phyloP scores from a whole-genome alignment of 2,113 vertebrate species.

The Ophiodon elongatus region DNA sequence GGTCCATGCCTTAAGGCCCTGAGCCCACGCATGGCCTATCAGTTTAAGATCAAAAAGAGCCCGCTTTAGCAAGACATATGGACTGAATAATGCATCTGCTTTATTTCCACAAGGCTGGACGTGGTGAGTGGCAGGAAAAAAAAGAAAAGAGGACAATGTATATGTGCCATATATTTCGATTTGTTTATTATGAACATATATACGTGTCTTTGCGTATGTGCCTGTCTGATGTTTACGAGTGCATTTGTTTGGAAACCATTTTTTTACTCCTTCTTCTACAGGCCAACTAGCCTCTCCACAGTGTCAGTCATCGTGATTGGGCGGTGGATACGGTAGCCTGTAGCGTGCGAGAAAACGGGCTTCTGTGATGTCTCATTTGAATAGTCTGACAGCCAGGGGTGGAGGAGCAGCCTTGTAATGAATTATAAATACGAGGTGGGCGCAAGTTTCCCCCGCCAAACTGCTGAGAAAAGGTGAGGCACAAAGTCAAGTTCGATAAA shows the following conservation, averaged over 20 bases:
- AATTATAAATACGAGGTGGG: conserved; percentile 83
- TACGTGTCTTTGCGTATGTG: not conserved
- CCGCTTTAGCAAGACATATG: conserved; percentile 81
- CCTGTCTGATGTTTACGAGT: conserved; percentile 3
- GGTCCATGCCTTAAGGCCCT: conserved; percentile 78
- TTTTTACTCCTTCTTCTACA: conserved; percentile 7
- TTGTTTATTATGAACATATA: conserved; percentile 37
- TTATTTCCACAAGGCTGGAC: conserved; percentile 76
- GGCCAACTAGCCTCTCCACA: conserved; percentile 38
- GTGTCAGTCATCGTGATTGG: conserved; percentile 66
- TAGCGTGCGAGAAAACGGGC: conserved; percentile 64
- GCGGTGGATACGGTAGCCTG: conserved; percentile 57
- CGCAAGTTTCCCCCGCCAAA: conserved; percentile 66
- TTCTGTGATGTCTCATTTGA: conserved; percentile 81
- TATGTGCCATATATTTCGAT: conserved; percentile 26
- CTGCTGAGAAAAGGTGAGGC: conserved; percentile 77
- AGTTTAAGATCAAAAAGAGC: conserved; percentile 83
- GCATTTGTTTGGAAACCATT: conserved; percentile 35
- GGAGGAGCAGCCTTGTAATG: conserved; percentile 76
- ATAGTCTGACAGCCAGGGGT: conserved; percentile 80
- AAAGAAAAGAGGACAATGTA: conserved; percentile 31
- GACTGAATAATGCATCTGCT: conserved; percentile 82
- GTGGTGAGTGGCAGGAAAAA: conserved; percentile 43
- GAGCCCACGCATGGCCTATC: conserved; percentile 82
- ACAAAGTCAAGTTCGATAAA: conserved; percentile 71